Evolutionary conservation across 2,888 invertebrate species (phyloP).

Genomic region (Tipula unca): DNA sequence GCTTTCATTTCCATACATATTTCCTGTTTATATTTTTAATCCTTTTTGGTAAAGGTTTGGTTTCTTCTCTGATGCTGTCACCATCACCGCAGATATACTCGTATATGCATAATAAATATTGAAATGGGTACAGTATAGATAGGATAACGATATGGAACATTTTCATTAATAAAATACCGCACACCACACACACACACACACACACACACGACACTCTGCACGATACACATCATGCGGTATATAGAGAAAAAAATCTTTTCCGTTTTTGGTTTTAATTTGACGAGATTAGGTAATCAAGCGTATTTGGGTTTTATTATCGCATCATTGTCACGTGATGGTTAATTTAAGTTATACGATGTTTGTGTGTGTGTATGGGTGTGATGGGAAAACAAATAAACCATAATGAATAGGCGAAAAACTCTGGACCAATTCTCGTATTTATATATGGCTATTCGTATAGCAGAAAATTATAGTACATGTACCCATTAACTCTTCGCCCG

Average conservation of each 20-base stretch:
- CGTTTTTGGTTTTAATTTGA: neutral
- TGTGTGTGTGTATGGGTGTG: neutral
- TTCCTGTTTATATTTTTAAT: neutral
- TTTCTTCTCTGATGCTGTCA: neutral
- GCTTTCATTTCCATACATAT: neutral
- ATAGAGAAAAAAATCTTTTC: neutral
- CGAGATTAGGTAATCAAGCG: neutral
- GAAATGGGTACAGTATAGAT: neutral
- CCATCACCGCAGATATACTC: neutral
- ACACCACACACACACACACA: neutral
- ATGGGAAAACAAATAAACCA: neutral
- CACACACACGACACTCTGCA: neutral
- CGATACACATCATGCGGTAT: too few relatives aligned
- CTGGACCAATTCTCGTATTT: neutral
- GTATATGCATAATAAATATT: neutral
- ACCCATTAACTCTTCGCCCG: neutral
- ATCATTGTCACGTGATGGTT: neutral
- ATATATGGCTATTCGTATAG: neutral
- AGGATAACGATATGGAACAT: neutral
- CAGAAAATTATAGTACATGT: neutral
- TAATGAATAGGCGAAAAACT: neutral
- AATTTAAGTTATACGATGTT: neutral
- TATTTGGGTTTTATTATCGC: neutral
- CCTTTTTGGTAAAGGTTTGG: neutral
- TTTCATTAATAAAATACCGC: neutral